Percentiles rank a stretch among this genome's conserved stretches.
phyloP scores from a whole-genome alignment of 2,888 invertebrate species.

The Ligdia adustata region DNA sequence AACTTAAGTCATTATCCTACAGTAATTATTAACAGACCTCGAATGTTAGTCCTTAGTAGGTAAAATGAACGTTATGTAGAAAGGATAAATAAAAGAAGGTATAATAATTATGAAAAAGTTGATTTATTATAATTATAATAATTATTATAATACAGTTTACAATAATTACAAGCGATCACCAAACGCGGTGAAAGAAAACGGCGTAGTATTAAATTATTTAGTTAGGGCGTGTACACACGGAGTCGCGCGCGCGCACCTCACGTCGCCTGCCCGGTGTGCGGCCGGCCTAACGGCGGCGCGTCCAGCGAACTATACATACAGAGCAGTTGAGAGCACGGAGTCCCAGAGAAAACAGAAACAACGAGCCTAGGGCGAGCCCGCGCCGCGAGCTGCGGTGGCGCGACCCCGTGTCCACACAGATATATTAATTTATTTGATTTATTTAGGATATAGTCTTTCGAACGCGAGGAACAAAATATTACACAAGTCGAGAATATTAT shows the following conservation, averaged over 20 bases:
- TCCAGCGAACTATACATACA: slow-evolving; percentile 28
- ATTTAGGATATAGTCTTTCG: slow-evolving; percentile 83
- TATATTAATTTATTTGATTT: slow-evolving; percentile 55
- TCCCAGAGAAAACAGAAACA: slow-evolving; percentile 28
- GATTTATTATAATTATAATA: slow-evolving; percentile 84
- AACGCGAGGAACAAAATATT: slow-evolving; percentile 84
- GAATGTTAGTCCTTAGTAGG: too few relatives aligned
- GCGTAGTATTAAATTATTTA: slow-evolving; percentile 79
- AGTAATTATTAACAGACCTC: too few relatives aligned
- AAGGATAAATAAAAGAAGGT: slow-evolving; percentile 64
- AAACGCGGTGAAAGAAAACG: slow-evolving; percentile 83
- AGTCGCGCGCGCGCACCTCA: slow-evolving; percentile 46
- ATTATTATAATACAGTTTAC: slow-evolving; percentile 85
- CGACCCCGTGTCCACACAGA: slow-evolving; percentile 53
- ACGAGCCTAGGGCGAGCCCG: neutral
- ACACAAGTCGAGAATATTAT: slow-evolving; percentile 83
- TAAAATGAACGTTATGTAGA: too few relatives aligned
- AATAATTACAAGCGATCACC: slow-evolving; percentile 85
- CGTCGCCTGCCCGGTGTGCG: slow-evolving; percentile 31
- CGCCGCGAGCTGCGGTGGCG: too few relatives aligned
- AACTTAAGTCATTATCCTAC: too few relatives aligned
- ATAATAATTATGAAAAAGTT: slow-evolving; percentile 84
- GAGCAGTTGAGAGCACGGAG: slow-evolving; percentile 30
- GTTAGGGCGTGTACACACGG: slow-evolving; percentile 61
- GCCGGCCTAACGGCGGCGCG: slow-evolving; percentile 15